phyloP scores from a whole-genome alignment of 2,113 vertebrate species.

The Megalops atlanticus region DNA sequence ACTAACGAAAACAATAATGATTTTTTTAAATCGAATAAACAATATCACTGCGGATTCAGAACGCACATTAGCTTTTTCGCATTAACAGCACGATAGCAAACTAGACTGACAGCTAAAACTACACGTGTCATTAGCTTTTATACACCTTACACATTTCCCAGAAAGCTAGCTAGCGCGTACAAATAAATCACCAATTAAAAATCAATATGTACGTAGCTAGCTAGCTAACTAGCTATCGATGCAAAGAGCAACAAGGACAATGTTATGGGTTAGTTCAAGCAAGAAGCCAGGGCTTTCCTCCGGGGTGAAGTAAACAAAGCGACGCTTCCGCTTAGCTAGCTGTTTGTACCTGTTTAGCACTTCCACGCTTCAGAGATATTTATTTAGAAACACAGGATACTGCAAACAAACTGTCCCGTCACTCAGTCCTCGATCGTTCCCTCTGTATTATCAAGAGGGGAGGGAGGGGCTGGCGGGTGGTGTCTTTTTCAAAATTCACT shows the following conservation, averaged over 20 bases:
- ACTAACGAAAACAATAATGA: neutral
- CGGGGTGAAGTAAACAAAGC: constrained; percentile 6
- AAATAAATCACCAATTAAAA: neutral
- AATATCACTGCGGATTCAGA: neutral
- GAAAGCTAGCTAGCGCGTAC: neutral
- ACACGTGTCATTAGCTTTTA: neutral
- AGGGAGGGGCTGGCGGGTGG: constrained; percentile 14
- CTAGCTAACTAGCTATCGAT: neutral
- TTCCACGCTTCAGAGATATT: neutral
- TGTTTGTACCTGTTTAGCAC: neutral
- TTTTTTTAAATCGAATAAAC: neutral
- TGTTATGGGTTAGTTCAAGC: neutral
- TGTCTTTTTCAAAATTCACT: constrained; percentile 13
- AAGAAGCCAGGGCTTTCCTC: neutral
- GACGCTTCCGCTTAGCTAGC: neutral
- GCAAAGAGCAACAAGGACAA: too few relatives aligned
- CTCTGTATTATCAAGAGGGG: neutral
- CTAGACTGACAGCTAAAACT: neutral
- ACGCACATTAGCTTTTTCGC: neutral
- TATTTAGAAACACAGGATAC: neutral
- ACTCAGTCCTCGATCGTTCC: neutral
- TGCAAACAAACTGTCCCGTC: neutral
- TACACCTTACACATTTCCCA: neutral
- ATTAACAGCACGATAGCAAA: neutral
- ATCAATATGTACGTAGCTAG: neutral